These are phyloP conservation scores for Callimorpha dominula DNA, from an alignment of 2,888 invertebrate genomes.

Conservation along the genomic window DNA sequence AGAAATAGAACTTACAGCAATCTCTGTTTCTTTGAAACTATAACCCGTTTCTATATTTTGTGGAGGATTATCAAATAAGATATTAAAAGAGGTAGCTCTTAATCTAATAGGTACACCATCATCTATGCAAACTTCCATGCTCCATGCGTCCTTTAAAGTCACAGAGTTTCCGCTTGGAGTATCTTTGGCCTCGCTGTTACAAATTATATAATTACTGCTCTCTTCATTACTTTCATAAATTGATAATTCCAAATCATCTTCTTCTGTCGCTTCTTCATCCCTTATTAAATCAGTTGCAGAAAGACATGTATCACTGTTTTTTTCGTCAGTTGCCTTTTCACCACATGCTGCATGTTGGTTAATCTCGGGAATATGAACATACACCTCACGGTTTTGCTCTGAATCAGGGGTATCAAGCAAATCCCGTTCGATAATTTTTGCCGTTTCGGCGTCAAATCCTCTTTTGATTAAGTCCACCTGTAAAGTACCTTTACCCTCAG, in stretches of 20 bases:
- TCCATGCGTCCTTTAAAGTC: constrained; percentile 77
- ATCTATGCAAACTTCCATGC: constrained; percentile 79
- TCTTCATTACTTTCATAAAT: constrained; percentile 71
- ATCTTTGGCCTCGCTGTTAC: constrained; percentile 62
- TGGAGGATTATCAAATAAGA: constrained; percentile 63
- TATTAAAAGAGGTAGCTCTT: constrained; percentile 67
- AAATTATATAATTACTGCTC: constrained; percentile 66
- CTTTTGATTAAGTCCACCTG: constrained; percentile 76
- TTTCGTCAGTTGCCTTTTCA: constrained; percentile 49
- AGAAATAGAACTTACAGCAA: constrained; percentile 74
- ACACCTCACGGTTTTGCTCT: constrained; percentile 29
- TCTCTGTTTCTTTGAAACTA: constrained; percentile 70
- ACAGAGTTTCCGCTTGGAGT: constrained; percentile 46
- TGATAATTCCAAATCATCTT: constrained; percentile 72
- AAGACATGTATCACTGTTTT: constrained; percentile 31
- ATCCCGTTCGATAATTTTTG: constrained; percentile 81
- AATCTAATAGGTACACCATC: constrained; percentile 73
- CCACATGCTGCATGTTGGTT: constrained; percentile 42
- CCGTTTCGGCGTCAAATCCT: constrained; percentile 80
- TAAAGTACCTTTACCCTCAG: constrained; percentile 59
- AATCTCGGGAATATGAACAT: constrained; percentile 32
- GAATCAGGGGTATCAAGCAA: constrained; percentile 66
- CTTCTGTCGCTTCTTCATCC: constrained; percentile 55
- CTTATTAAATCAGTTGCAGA: constrained; percentile 56
- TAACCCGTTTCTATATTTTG: constrained; percentile 50